These are phyloP conservation scores for Macaria notata DNA, from an alignment of 2,888 invertebrate genomes.

Conservation along the genomic window DNA sequence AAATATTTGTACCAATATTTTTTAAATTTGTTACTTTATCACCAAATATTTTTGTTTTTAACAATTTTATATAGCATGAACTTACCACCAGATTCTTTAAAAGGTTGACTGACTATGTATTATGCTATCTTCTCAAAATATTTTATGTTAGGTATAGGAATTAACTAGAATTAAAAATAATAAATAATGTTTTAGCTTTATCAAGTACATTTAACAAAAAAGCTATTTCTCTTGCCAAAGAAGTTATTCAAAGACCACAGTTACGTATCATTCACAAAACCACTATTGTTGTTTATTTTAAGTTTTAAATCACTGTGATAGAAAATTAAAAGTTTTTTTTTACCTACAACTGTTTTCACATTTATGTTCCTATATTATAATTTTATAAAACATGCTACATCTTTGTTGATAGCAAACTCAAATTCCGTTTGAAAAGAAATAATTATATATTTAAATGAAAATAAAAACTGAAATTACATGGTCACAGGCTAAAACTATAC, in stretches of 20 bases:
- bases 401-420: conserved; percentile 11
- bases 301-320: conserved; percentile 60
- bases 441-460: conserved; percentile 75
- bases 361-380: not conserved
- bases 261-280: conserved; percentile 19
- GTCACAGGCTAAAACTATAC: conserved; percentile 71
- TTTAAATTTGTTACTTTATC: no score
- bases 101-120: conserved; percentile 58
- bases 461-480: conserved; percentile 72
- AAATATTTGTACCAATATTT: no score
- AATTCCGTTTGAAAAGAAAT: conserved; percentile 47
- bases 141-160: no score
- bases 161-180: no score
- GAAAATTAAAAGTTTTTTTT: conserved; percentile 50
- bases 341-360: not conserved
- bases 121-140: conserved; percentile 8
- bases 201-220: not conserved
- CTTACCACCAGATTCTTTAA: conserved; percentile 30
- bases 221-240: conserved; percentile 20
- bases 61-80: no score
- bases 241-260: conserved; percentile 4
- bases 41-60: no score
- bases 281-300: conserved; percentile 34
- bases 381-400: not conserved
- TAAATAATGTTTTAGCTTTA: no score